Evolutionary conservation across 2,888 invertebrate species (phyloP).

Genomic region (Habrosyne pyritoides): DNA sequence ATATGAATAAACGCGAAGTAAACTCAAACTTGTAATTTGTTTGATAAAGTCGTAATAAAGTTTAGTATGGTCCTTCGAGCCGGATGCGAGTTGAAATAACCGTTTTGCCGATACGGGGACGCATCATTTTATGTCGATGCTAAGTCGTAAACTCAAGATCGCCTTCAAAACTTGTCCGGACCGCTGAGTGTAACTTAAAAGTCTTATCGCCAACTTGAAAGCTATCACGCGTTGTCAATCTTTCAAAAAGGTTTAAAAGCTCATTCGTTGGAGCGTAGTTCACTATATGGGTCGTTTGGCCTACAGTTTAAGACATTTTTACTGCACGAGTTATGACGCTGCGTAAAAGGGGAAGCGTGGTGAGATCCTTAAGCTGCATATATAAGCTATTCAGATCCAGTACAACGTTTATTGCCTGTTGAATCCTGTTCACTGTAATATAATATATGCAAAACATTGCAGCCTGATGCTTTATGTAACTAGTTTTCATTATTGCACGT

Average conservation of each 20-base stretch:
- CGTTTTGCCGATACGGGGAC: constrained; percentile 6
- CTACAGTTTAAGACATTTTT: neutral
- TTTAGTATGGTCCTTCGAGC: constrained; percentile 16
- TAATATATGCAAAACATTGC: constrained; percentile 37
- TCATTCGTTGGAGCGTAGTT: neutral
- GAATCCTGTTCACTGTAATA: constrained; percentile 27
- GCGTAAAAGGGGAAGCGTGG: neutral
- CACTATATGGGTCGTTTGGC: neutral
- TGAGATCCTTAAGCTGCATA: neutral
- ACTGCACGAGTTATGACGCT: neutral
- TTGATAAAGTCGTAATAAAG: constrained; percentile 12
- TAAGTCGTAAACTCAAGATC: constrained; percentile 4
- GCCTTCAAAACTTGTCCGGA: neutral
- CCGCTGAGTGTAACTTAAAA: neutral
- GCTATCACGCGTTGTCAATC: neutral
- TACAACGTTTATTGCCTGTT: constrained; percentile 34
- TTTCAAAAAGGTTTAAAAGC: neutral
- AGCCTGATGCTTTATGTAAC: constrained; percentile 32
- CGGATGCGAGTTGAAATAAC: constrained; percentile 13
- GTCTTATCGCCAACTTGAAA: neutral
- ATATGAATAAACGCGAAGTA: constrained; percentile 7
- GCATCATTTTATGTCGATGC: constrained; percentile 4
- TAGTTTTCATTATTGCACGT: constrained; percentile 28
- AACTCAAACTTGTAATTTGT: constrained; percentile 18
- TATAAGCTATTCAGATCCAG: constrained; percentile 23